A percentile compares a stretch with the other conserved stretches of the same genome.
Conservation (phyloP, 2,113 vertebrate species). For the Rousettus leschenaultii region DNA sequence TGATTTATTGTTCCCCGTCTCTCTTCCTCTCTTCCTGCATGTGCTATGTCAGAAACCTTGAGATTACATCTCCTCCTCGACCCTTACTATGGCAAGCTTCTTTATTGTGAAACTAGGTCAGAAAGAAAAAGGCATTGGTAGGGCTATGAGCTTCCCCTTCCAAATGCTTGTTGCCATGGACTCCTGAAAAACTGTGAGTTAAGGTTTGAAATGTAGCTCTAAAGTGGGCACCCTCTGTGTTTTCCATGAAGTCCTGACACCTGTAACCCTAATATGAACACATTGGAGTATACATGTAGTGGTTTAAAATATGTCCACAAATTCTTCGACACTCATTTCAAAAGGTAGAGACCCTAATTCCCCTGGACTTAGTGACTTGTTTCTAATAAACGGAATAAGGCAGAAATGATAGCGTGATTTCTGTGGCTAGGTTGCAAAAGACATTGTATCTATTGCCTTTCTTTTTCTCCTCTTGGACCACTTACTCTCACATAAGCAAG, state of each 20-base stretch:
- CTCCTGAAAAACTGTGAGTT: background rate
- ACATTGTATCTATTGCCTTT: background rate
- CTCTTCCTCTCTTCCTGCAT: background rate
- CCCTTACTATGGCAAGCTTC: background rate
- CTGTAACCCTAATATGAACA: too few relatives aligned
- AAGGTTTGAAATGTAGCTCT: background rate
- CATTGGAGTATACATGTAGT: background rate
- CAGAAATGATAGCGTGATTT: background rate
- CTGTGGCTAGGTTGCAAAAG: background rate
- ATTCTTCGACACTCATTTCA: background rate
- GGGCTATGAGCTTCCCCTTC: background rate
- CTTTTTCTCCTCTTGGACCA: background rate
- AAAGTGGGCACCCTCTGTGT: background rate
- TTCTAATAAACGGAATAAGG: background rate
- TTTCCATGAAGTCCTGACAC: background rate
- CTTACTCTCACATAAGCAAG: background rate
- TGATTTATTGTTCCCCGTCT: background rate
- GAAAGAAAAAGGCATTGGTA: background rate
- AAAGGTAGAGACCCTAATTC: background rate
- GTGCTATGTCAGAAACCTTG: background rate
- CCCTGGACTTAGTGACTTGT: background rate
- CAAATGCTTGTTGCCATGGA: background rate
- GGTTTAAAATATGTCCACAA: background rate
- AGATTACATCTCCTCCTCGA: background rate
- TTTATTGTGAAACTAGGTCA: background rate